Evolutionary conservation across 2,113 vertebrate genomes (phyloP).

Genomic region (Ornithorhynchus anatinus): DNA sequence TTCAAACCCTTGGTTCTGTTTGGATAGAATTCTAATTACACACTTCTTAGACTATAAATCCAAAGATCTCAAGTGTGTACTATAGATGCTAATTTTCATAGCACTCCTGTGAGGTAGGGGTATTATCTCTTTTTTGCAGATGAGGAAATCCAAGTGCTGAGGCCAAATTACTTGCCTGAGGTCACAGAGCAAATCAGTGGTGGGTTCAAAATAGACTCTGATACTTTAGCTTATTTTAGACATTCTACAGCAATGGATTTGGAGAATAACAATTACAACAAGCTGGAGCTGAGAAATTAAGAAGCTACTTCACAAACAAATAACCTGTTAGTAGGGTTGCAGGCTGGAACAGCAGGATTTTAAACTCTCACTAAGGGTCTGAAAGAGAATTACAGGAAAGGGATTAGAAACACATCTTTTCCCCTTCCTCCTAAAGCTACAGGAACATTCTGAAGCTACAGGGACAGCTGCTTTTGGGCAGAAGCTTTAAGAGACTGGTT

Average conservation of each 20-base stretch:
- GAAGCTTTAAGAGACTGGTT: too few species aligned
- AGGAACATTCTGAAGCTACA: too few species aligned
- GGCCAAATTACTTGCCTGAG: background rate
- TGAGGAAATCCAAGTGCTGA: conserved; percentile 11
- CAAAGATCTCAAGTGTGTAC: background rate
- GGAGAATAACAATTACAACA: too few species aligned
- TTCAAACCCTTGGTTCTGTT: background rate
- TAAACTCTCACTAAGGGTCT: too few species aligned
- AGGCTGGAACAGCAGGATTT: too few species aligned
- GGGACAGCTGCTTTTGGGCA: too few species aligned
- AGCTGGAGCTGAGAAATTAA: too few species aligned
- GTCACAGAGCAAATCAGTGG: background rate
- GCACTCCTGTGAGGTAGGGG: background rate
- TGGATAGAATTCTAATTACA: background rate
- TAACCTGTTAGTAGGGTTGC: too few species aligned
- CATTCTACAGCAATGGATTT: background rate
- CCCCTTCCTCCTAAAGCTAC: too few species aligned
- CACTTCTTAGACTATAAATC: background rate
- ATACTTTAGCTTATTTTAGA: background rate
- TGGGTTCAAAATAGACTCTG: background rate
- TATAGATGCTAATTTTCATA: background rate
- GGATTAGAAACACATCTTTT: too few species aligned
- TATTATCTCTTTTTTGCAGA: conserved; percentile 18
- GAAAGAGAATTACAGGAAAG: too few species aligned
- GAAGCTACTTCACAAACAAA: too few species aligned